These are phyloP conservation scores for Papilio demoleus DNA, from an alignment of 2,888 invertebrate species.

Conservation along the genomic window DNA sequence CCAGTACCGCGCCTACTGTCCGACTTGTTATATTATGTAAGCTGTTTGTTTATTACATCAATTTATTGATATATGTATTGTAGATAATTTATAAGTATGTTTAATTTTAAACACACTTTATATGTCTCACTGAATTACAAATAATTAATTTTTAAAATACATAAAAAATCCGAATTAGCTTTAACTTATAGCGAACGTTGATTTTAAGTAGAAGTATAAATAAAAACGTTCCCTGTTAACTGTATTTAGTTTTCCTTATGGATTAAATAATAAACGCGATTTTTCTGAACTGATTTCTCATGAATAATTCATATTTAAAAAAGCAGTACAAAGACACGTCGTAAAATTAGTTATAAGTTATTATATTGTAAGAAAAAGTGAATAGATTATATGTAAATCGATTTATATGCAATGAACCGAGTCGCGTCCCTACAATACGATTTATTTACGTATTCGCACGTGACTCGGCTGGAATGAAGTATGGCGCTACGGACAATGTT, in stretches of 20 bases:
- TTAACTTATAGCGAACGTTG: too few species aligned
- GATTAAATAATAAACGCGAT: not conserved
- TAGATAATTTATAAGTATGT: not conserved
- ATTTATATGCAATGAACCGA: conserved; percentile 15
- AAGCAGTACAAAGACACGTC: not conserved
- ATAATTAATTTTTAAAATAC: too few species aligned
- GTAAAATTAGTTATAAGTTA: not conserved
- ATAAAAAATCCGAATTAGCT: too few species aligned
- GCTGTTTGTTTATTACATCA: conserved; percentile 8
- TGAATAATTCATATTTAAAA: not conserved
- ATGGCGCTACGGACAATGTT: conserved; percentile 23
- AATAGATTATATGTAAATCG: conserved; percentile 32
- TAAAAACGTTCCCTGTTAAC: too few species aligned
- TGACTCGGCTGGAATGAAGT: conserved; percentile 17
- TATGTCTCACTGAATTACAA: too few species aligned
- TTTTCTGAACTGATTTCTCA: not conserved
- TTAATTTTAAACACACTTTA: not conserved
- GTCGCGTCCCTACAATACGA: conserved; percentile 23
- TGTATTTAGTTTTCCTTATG: not conserved
- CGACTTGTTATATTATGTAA: conserved; percentile 10
- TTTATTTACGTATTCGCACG: conserved; percentile 36
- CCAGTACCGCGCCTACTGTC: conserved; percentile 11
- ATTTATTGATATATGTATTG: not conserved
- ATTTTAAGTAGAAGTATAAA: too few species aligned
- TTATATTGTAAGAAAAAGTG: conserved; percentile 32